A percentile compares a stretch with the other conserved stretches of the same genome.
These are phyloP conservation scores for Anarrhichthys ocellatus DNA, from an alignment of 2,113 vertebrate species.

Conservation along the genomic window DNA sequence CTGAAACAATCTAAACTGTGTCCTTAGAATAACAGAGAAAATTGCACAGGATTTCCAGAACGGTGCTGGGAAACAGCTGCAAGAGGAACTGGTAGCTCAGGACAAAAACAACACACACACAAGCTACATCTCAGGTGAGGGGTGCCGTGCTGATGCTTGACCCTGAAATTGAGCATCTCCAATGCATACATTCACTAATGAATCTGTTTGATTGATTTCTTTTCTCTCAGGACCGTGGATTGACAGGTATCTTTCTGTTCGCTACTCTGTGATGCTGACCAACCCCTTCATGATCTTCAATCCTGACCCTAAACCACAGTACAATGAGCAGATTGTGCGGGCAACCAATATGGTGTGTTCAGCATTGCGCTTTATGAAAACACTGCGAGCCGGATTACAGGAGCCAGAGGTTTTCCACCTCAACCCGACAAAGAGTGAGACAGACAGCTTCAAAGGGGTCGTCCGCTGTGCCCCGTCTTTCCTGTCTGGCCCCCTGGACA, in stretches of 20 bases:
- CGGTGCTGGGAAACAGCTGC: conserved; percentile 88
- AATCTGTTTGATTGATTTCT: rapidly evolving
- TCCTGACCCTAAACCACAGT: conserved; percentile 88
- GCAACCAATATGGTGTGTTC: conserved; percentile 93
- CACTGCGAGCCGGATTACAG: conserved; percentile 87
- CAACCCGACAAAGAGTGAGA: conserved; percentile 93
- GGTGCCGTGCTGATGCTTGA: no score
- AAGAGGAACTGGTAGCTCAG: conserved; percentile 87
- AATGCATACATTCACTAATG: background rate
- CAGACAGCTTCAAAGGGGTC: conserved; percentile 88
- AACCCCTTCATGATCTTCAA: conserved; percentile 95
- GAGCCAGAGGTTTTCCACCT: conserved; percentile 97
- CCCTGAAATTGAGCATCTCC: background rate
- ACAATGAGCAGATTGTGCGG: conserved; percentile 91
- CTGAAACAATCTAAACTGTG: background rate
- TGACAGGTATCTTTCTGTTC: conserved; percentile 95
- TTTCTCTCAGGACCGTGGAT: conserved; percentile 91
- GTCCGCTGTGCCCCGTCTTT: conserved; percentile 93
- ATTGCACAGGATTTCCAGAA: conserved; percentile 86
- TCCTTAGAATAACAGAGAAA: conserved; percentile 89
- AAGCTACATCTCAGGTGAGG: conserved; percentile 95
- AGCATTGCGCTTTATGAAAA: conserved; percentile 95
- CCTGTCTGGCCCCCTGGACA: conserved; percentile 94
- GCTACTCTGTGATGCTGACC: conserved; percentile 92
- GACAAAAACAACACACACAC: conserved; percentile 95